Evolutionary conservation across 2,888 invertebrate species (phyloP).

Genomic region (Hipparchia sbordonii): DNA sequence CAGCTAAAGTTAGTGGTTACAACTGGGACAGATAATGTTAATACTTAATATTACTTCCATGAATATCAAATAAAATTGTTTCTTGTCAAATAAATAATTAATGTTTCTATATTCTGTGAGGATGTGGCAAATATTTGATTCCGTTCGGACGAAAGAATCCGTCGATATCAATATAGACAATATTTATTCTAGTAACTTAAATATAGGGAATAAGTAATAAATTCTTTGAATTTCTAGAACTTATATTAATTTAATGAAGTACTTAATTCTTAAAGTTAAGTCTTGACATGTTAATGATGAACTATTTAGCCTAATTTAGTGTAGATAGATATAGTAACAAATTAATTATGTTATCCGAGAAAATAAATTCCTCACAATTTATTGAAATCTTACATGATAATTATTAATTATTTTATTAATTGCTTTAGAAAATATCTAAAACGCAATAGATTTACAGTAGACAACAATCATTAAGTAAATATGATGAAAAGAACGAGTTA

Average conservation of each 20-base stretch:
- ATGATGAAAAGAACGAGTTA: too few relatives aligned
- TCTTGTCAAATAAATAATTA: too few relatives aligned
- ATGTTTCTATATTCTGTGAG: neutral
- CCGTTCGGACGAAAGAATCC: conserved; percentile 21
- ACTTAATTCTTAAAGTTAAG: neutral
- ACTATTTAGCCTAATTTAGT: conserved; percentile 2
- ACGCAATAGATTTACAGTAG: neutral
- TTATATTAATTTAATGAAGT: neutral
- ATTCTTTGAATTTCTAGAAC: conserved; percentile 2
- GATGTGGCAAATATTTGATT: conserved; percentile 8
- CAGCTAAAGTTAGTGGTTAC: too few relatives aligned
- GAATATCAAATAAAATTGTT: too few relatives aligned
- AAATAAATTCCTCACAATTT: neutral
- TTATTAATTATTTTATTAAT: neutral
- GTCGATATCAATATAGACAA: conserved; percentile 28
- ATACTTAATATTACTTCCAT: too few relatives aligned
- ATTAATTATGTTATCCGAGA: neutral
- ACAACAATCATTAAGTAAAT: too few relatives aligned
- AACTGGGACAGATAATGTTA: too few relatives aligned
- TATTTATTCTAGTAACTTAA: conserved; percentile 7
- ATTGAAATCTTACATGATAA: neutral
- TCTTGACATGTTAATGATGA: conserved; percentile 3
- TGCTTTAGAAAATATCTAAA: neutral
- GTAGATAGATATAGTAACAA: conserved; percentile 11
- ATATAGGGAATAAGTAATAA: neutral